These are phyloP conservation scores for Drosophila athabasca DNA, from an alignment of 1,140 invertebrate species.

Conservation along the genomic window DNA sequence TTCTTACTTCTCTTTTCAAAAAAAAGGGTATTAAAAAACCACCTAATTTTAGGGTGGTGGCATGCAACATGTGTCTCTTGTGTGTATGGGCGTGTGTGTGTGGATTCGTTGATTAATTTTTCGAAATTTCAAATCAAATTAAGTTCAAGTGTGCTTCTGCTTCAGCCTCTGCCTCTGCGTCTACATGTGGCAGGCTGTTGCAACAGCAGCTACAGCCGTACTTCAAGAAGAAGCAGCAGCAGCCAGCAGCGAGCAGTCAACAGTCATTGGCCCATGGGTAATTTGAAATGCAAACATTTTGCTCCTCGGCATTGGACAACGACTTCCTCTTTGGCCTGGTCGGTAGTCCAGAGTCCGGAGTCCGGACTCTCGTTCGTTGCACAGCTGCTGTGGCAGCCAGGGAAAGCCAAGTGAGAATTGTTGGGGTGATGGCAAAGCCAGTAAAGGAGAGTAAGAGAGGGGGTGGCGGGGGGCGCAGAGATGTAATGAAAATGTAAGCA, in stretches of 20 bases:
- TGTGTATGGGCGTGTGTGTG: not conserved
- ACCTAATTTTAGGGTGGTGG: not conserved
- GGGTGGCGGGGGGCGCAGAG: not conserved
- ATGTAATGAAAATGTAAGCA: conserved; percentile 79
- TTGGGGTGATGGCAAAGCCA: conserved; percentile 19
- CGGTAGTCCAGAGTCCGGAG: too few relatives aligned
- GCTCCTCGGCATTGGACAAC: conserved; percentile 57
- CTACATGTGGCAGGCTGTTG: too few relatives aligned
- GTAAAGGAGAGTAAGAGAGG: conserved; percentile 4
- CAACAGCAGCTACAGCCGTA: too few relatives aligned
- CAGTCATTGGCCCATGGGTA: conserved; percentile 78
- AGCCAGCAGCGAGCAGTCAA: conserved; percentile 35
- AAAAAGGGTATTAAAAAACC: too few relatives aligned
- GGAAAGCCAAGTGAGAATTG: conserved; percentile 69
- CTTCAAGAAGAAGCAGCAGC: not conserved
- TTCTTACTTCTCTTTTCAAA: too few relatives aligned
- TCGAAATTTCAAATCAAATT: conserved; percentile 49
- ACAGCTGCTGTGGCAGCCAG: conserved; percentile 32
- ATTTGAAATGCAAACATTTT: conserved; percentile 77
- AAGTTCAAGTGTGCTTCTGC: conserved; percentile 31
- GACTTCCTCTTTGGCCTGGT: conserved; percentile 66
- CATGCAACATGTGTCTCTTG: conserved; percentile 29
- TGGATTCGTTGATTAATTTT: conserved; percentile 39
- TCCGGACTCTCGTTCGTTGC: conserved; percentile 1
- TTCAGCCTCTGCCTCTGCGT: conserved; percentile 13